Percentiles rank a stretch among this genome's conserved stretches.
These are phyloP conservation scores for Adelosebastes latens DNA, from an alignment of 2,797 vertebrate genomes.

Conservation along the genomic window DNA sequence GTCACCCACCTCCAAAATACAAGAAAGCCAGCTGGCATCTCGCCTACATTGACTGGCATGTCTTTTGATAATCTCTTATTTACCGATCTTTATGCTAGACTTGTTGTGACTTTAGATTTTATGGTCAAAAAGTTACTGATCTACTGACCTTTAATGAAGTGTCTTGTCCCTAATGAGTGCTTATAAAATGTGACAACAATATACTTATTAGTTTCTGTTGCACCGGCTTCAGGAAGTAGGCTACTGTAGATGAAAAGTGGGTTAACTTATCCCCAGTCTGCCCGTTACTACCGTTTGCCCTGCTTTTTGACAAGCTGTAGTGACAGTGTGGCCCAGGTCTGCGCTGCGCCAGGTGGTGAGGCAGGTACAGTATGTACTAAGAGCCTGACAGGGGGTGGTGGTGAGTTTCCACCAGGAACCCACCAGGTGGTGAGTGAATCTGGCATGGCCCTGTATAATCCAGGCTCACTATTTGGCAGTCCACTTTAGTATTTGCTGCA, in stretches of 20 bases:
- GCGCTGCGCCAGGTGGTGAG: constrained; percentile 24
- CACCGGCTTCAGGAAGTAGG: constrained; percentile 36
- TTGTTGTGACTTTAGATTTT: neutral
- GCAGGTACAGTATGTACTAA: neutral
- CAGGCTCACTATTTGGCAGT: constrained; percentile 20
- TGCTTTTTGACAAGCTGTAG: constrained; percentile 29
- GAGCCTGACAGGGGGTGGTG: neutral
- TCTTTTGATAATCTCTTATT: neutral
- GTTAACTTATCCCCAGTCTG: constrained; percentile 39
- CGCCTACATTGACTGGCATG: neutral
- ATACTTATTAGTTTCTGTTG: constrained; percentile 23
- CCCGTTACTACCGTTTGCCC: constrained; percentile 5
- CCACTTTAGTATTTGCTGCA: constrained; percentile 2
- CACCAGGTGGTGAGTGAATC: constrained; percentile 25
- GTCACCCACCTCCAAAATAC: neutral
- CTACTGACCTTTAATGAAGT: neutral
- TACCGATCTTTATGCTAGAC: neutral
- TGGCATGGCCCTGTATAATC: constrained; percentile 22
- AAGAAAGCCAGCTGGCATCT: neutral
- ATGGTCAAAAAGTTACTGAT: neutral
- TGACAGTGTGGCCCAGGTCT: constrained; percentile 15
- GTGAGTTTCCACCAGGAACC: constrained; percentile 20
- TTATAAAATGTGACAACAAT: constrained; percentile 7
- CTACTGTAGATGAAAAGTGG: constrained; percentile 47
- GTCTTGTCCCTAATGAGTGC: neutral